These are phyloP conservation scores for Paratilapia polleni DNA, from an alignment of 2,113 vertebrate species.

Conservation along the genomic window DNA sequence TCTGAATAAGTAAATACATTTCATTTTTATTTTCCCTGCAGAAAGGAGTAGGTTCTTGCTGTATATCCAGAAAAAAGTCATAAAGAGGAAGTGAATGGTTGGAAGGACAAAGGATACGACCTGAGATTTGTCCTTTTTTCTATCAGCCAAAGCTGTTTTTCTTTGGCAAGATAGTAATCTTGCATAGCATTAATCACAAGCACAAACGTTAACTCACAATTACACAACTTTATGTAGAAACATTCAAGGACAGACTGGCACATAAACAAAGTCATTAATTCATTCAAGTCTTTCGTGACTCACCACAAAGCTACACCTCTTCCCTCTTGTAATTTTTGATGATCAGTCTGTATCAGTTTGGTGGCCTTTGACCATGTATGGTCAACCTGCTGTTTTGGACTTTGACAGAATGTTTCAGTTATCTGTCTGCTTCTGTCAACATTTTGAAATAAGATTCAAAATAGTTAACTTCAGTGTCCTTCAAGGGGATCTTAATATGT, in stretches of 20 bases:
- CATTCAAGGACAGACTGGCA: neutral
- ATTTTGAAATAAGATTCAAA: neutral
- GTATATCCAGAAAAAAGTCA: neutral
- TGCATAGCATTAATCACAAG: neutral
- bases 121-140: neutral
- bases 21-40: neutral
- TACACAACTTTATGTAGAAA: neutral
- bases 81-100: neutral
- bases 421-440: slow-evolving; percentile 11
- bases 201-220: slow-evolving; percentile 6
- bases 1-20: neutral
- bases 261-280: neutral
- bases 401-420: neutral
- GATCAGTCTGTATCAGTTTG: neutral
- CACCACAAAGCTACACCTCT: neutral
- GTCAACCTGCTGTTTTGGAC: neutral
- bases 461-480: neutral
- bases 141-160: neutral
- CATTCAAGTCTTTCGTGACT: no score
- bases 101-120: neutral
- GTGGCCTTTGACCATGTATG: neutral
- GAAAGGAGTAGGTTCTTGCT: neutral
- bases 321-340: neutral
- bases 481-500: neutral
- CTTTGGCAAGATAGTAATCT: neutral